Evolutionary conservation across 2,797 vertebrate species (phyloP), one percentile per base, ranked within the genome.

Genomic region (Micropoecilia bifurca): DNA sequence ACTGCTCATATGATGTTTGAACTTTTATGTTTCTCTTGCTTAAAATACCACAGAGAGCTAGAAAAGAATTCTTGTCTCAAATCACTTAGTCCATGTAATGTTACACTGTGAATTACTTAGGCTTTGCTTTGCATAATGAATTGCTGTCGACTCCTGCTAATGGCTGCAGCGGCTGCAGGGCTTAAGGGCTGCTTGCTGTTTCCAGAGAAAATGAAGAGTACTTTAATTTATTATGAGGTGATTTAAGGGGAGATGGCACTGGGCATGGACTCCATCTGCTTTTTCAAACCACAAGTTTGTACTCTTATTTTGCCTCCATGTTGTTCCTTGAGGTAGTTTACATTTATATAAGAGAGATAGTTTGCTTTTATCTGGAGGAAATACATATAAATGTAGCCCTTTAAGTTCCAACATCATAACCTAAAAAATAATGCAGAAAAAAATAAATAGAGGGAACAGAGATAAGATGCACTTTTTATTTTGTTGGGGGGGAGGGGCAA

Each of bases 71-170:
- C 73, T 71, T 36, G 50, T 75, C 75, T 83, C 73, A 72, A 39
- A 84, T 88, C 75, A 82, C 59, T 85, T 20, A 83, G 83, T 82
- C 30, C 18, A 9, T 88, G 74, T 85, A 75, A 84, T 77, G 66
- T 79, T 85, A 85, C 55, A 76, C 71, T 75, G 30, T 82, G 75
- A 86, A 85, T 87, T 80, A 81, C 73, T 45, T 71, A 79, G n/a
- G 47, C 76, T 63, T 77, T 84, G 77, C 55, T 86, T 78, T 90
- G 82, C 88, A 90, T 89, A 79, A 89, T 88, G 46, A 77, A 80
- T 83, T 75, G 73, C 61, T 68, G 47, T 78, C 75, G 85, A 84
- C 71, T 80, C 73, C 79, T 47, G 68, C 39, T 85, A 83, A 86
- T 72, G 73, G 77, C 80, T 80, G 48, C 30, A 75, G 72, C 71